phyloP scores from a whole-genome alignment of 2,888 invertebrate genomes.

The Subacronicta megacephala region DNA sequence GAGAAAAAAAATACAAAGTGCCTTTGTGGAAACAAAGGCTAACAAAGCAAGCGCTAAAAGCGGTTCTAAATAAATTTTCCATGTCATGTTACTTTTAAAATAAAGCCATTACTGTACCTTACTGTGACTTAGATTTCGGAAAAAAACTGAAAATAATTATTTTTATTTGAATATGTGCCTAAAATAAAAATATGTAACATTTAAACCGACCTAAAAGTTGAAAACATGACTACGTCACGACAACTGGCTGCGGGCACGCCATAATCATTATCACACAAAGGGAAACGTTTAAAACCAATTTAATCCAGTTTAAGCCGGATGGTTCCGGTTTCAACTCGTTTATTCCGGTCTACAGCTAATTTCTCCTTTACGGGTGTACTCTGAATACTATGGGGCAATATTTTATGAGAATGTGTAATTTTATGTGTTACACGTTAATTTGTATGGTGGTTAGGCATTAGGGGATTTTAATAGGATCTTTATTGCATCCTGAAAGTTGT shows the following conservation, averaged over 20 bases:
- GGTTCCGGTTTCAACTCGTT: conserved; percentile 45
- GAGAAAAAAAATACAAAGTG: too few species aligned
- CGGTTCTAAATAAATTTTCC: too few species aligned
- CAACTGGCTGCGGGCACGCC: too few species aligned
- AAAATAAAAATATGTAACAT: too few species aligned
- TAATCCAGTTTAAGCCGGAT: conserved; percentile 29
- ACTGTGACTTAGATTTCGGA: too few species aligned
- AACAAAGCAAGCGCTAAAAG: too few species aligned
- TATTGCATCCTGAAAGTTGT: neutral
- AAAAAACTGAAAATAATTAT: too few species aligned
- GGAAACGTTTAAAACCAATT: conserved; percentile 40
- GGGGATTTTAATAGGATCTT: conserved; percentile 4
- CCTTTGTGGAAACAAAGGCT: too few species aligned
- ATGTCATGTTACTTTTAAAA: too few species aligned
- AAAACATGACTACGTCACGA: conserved; percentile 17
- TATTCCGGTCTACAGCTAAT: conserved; percentile 38
- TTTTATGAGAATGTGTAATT: conserved; percentile 29
- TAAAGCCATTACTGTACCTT: too few species aligned
- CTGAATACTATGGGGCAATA: conserved; percentile 26
- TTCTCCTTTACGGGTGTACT: conserved; percentile 17
- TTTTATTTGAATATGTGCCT: too few species aligned
- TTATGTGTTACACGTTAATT: conserved; percentile 30
- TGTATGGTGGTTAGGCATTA: conserved; percentile 13
- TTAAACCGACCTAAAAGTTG: conserved; percentile 8
- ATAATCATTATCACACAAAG: conserved; percentile 32